phyloP scores from a whole-genome alignment of 2,888 invertebrate species.

The Diplazon laetatorius region DNA sequence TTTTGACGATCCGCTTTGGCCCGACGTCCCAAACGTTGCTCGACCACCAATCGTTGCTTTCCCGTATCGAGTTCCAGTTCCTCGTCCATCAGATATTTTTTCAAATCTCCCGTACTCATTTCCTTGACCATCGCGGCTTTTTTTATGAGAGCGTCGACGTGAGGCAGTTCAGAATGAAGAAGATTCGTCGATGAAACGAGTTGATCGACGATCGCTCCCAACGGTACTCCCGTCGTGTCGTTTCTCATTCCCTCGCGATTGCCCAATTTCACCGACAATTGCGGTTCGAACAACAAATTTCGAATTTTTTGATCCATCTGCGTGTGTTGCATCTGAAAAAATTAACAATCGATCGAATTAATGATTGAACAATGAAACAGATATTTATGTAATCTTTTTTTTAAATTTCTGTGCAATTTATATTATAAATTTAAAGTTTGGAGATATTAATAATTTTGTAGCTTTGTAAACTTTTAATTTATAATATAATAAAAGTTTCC shows the following conservation, averaged over 20 bases:
- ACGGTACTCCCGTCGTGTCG: slow-evolving; percentile 73
- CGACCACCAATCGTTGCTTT: slow-evolving; percentile 79
- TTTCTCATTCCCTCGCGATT: slow-evolving; percentile 73
- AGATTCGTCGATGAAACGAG: slow-evolving; percentile 76
- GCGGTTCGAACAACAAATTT: slow-evolving; percentile 78
- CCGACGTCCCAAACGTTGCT: slow-evolving; percentile 83
- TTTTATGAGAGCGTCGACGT: slow-evolving; percentile 75
- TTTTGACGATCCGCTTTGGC: slow-evolving; percentile 85
- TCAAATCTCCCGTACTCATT: slow-evolving; percentile 85
- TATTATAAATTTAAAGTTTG: too few relatives aligned
- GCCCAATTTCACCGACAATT: slow-evolving; percentile 72
- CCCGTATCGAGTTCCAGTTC: slow-evolving; percentile 77
- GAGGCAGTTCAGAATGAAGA: slow-evolving; percentile 76
- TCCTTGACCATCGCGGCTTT: slow-evolving; percentile 76
- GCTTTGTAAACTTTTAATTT: too few relatives aligned
- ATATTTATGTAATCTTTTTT: not conserved
- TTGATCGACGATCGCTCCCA: slow-evolving; percentile 78
- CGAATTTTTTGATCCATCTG: slow-evolving; percentile 80
- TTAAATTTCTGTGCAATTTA: too few relatives aligned
- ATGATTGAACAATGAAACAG: not conserved
- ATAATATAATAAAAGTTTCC: too few relatives aligned
- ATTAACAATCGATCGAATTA: not conserved
- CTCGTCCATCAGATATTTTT: slow-evolving; percentile 77
- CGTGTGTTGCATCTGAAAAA: slow-evolving; percentile 77
- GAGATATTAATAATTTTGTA: too few relatives aligned